Evolutionary conservation across 2,797 vertebrate species (phyloP), one percentile per base, ranked within the genome.

Genomic region (Aldrovandia affinis): DNA sequence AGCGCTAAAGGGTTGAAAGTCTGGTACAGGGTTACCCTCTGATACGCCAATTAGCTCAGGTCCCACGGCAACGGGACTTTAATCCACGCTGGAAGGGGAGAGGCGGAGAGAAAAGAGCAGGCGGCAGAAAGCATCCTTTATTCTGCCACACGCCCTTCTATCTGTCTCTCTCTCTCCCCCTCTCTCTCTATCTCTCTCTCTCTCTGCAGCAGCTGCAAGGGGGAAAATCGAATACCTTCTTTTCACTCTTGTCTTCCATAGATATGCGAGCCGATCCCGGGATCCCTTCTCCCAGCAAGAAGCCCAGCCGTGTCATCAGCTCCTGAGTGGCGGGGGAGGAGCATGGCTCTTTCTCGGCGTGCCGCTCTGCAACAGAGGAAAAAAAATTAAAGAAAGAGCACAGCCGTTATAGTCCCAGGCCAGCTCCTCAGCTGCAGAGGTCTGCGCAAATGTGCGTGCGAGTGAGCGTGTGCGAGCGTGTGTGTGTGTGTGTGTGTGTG

Each of bases 201-300:
- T 85, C 55, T 87, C 89, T 88, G 93, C 90, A 89, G 90, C 82
- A 87, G 86, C 83, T 84, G 91, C 85, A 83, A 78, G 87, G 85
- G 92, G 91, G 89, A 78, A 92, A 85, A 77, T 22, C 55, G 88
- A 95, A 95, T 98, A 99, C 98, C 98, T 98, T 98, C 94, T 96
- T 95, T 95, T 99, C 97, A 91, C 95, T 97, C 94, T 97, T 98
- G 92, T 97, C 97, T 90, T 98, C 98, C 95, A 97, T 96, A 94
- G 97, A 96, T 95, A 98, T 95, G 91, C 96, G 97, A 88, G 97
- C 93, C 83, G 98, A 94, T 88, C 96, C 93, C 85, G 98, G 97
- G 94, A 99, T 98, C 88, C 97, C 97, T 97, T 99, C 98, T 93
- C 98, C 98, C 92, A 99, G 96, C 92, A 99, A 96, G 95, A 99